phyloP scores from a whole-genome alignment of 1,140 invertebrate species.

The Leucophenga varia region DNA sequence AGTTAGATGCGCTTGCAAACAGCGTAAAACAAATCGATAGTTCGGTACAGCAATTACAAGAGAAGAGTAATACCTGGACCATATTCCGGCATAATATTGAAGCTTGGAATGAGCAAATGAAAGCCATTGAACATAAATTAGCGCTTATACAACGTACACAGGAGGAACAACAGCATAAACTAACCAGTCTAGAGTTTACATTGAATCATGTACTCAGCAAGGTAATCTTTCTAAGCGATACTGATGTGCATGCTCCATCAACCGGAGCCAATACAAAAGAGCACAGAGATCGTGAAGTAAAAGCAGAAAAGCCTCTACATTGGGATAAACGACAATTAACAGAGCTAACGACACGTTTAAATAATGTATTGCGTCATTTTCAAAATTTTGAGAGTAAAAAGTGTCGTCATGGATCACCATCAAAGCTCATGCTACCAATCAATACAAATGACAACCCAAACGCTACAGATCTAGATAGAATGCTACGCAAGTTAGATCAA shows the following conservation, averaged over 20 bases:
- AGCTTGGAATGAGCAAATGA: slow-evolving; percentile 24
- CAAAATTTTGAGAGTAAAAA: slow-evolving; percentile 10
- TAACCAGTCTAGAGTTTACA: slow-evolving; percentile 29
- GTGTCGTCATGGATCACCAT: not conserved
- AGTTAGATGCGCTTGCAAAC: not conserved
- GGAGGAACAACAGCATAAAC: slow-evolving; percentile 25
- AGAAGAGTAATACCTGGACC: slow-evolving; percentile 21
- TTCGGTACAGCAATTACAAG: slow-evolving; percentile 44
- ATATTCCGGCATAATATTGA: slow-evolving; percentile 26
- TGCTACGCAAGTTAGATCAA: not conserved
- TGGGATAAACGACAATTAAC: no score
- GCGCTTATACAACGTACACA: slow-evolving; percentile 24
- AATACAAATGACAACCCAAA: no score
- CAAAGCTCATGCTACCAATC: no score
- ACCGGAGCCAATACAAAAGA: not conserved
- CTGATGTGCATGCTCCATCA: slow-evolving; percentile 3
- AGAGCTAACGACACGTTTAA: slow-evolving; percentile 12
- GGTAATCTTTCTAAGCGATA: slow-evolving; percentile 23
- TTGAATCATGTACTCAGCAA: slow-evolving; percentile 34
- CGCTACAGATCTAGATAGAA: not conserved
- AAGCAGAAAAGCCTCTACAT: not conserved
- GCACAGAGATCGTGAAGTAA: no score
- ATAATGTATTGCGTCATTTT: slow-evolving; percentile 11
- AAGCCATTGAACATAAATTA: slow-evolving; percentile 25
- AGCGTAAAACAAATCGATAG: slow-evolving; percentile 33